Evolutionary conservation across 2,797 vertebrate genomes (phyloP), one percentile per base, ranked within the genome.

Genomic region (Varecia variegata): DNA sequence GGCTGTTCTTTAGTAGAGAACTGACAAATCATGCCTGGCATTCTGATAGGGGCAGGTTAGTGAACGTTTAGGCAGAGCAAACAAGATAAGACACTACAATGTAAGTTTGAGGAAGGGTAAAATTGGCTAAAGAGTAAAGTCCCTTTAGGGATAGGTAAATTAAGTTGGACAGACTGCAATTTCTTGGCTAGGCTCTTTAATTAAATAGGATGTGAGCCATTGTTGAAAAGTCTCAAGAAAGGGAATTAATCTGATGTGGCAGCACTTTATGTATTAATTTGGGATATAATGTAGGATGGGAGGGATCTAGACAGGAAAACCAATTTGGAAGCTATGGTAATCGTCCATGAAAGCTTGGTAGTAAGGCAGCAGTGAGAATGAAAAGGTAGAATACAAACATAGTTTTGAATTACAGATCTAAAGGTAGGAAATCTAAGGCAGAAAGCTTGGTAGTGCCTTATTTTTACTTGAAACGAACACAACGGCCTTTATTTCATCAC

Each of bases 401-500:
- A 87, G 12, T 38, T 83, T 58, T 10, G 32, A 88, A 65, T 54
- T 71, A 79, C 5, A 88, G 15, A 32, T 30, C n/a, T 56, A 47
- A 68, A 92, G 14, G 9, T 77, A 5, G 14, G n/a, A 15, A 71
- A 15, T 71, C 35, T 94, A 40, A 90, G 25, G 35, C 35, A 84
- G 76, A 77, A 82, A 60, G 27, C 20, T 45, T 84, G 90, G 12
- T 50, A 79, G 58, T 83, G 56, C 40, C 9, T 65, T 80, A 77
- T 58, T 74, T 93, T 86, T 58, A 90, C 40, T 45, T 93, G 43
- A 93, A 93, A 90, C 68, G 77, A 93, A 74, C 73, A 82, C 50
- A 91, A 56, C 1, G 68, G 45, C 27, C 40, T 81, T 86, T 83
- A 96, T 70, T 81, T 68, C 27, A 89, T 77, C 54, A 45, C 17